phyloP scores from a whole-genome alignment of 1,140 invertebrate species.

The Ganaspis sp. region DNA sequence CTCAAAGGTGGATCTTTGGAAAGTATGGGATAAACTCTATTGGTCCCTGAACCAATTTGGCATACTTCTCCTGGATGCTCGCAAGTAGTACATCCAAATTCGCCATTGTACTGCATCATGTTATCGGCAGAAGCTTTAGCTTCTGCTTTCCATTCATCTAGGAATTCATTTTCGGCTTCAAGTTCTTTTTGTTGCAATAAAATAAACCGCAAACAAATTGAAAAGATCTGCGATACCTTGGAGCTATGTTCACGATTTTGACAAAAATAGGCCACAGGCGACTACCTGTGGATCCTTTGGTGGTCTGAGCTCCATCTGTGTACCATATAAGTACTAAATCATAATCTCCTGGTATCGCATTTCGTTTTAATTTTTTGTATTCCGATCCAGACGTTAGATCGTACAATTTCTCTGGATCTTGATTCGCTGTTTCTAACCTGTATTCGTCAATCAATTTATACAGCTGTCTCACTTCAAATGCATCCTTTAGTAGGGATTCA shows the following conservation, averaged over 20 bases:
- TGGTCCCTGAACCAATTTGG: not conserved
- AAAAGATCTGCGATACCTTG: not conserved
- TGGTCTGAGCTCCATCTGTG: not conserved
- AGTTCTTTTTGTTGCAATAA: not conserved
- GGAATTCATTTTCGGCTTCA: too few relatives aligned
- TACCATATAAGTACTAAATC: not conserved
- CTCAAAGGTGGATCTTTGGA: not conserved
- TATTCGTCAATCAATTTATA: too few relatives aligned
- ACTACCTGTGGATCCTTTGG: not conserved
- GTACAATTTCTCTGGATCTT: too few relatives aligned
- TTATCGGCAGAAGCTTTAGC: not conserved
- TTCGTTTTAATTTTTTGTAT: too few relatives aligned
- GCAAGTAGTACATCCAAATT: slow-evolving; percentile 7
- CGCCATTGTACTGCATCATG: slow-evolving; percentile 26
- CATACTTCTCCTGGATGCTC: not conserved
- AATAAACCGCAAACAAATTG: too few relatives aligned
- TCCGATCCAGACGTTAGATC: too few relatives aligned
- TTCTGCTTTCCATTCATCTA: not conserved
- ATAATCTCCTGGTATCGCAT: too few relatives aligned
- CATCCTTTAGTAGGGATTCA: too few relatives aligned
- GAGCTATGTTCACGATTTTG: not conserved
- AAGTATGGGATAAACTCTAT: not conserved
- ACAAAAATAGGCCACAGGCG: not conserved
- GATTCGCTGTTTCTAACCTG: too few relatives aligned
- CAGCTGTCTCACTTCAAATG: too few relatives aligned